These are phyloP conservation scores for Rhodophaea formosa DNA, from an alignment of 2,888 invertebrate species.

Conservation along the genomic window DNA sequence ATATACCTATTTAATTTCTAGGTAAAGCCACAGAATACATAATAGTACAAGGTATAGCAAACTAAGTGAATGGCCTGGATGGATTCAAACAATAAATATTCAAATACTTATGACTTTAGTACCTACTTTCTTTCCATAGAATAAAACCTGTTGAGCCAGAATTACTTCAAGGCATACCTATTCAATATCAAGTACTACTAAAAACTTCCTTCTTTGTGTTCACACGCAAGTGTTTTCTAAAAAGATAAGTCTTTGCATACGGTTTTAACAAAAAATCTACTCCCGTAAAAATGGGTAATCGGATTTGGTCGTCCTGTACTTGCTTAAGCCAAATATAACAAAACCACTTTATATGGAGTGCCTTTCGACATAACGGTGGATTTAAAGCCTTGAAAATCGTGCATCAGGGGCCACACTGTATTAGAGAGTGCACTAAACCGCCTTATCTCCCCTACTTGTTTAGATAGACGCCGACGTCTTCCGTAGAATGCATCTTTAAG, in stretches of 20 bases:
- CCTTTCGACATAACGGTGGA: conserved; percentile 49
- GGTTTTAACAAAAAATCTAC: conserved; percentile 10
- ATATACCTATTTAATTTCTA: background rate
- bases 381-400: conserved; percentile 52
- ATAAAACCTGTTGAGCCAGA: background rate
- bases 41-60: too few species aligned
- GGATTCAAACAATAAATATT: too few species aligned
- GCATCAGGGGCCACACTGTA: conserved; percentile 45
- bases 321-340: conserved; percentile 29
- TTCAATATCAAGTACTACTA: background rate
- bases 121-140: background rate
- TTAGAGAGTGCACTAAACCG: conserved; percentile 62
- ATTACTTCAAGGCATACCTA: background rate
- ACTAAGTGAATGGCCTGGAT: too few species aligned
- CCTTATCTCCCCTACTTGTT: conserved; percentile 69
- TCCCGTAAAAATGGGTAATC: conserved; percentile 29
- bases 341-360: conserved; percentile 37
- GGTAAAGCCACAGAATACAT: too few species aligned
- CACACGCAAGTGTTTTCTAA: background rate
- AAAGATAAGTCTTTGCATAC: conserved; percentile 2
- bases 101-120: too few species aligned
- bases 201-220: background rate
- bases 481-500: conserved; percentile 67
- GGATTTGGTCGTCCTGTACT: conserved; percentile 28
- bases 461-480: conserved; percentile 60